These are phyloP conservation scores for Drosophila fulvimacula DNA, from an alignment of 2,888 invertebrate genomes.

Conservation along the genomic window DNA sequence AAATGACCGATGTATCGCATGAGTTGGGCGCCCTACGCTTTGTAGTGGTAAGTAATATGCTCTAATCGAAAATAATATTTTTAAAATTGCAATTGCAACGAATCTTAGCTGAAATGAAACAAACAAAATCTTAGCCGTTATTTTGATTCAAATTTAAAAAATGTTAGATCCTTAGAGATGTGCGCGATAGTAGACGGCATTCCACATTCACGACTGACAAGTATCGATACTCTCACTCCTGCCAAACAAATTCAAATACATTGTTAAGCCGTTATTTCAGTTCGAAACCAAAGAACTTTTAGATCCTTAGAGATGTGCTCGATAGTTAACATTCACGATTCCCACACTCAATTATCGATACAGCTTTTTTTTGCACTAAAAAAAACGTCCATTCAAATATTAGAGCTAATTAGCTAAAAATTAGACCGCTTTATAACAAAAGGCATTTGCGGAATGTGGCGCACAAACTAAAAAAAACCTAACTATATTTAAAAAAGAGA, in stretches of 20 bases:
- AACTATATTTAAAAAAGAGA: slow-evolving; percentile 35
- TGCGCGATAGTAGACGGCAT: neutral
- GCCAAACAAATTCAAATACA: neutral
- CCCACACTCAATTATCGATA: neutral
- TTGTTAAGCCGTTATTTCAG: neutral
- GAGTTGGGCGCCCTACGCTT: slow-evolving; percentile 84
- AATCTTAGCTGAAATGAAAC: neutral
- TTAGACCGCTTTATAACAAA: slow-evolving; percentile 13
- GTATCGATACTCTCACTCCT: neutral
- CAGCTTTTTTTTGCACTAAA: neutral
- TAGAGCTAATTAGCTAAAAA: slow-evolving; percentile 29
- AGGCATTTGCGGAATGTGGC: slow-evolving; percentile 61
- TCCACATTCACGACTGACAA: neutral
- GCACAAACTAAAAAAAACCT: slow-evolving; percentile 26
- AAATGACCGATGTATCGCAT: slow-evolving; percentile 84
- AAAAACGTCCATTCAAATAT: neutral
- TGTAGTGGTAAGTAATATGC: slow-evolving; percentile 83
- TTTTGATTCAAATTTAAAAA: neutral
- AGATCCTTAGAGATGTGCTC: neutral
- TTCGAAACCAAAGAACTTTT: neutral
- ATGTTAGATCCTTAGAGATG: neutral
- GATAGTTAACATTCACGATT: neutral
- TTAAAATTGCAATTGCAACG: neutral
- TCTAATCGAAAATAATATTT: neutral
- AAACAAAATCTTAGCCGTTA: neutral